These are phyloP conservation scores for Tachina fera DNA, from an alignment of 2,888 invertebrate genomes.

Conservation along the genomic window DNA sequence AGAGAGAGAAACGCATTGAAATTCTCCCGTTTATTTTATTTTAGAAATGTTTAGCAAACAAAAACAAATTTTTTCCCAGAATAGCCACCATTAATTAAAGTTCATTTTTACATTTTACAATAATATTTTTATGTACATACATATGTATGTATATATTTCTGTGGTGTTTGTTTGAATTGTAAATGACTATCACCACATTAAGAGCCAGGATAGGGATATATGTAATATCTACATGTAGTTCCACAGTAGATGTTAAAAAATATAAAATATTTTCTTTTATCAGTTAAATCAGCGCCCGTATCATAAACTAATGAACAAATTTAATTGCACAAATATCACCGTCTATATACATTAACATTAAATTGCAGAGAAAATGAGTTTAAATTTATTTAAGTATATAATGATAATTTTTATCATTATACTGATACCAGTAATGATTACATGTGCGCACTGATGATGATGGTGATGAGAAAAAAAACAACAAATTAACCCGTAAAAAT, in stretches of 20 bases:
- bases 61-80: too few species aligned
- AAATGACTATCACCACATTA: conserved; percentile 27
- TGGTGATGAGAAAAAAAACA: conserved; percentile 13
- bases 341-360: conserved; percentile 63
- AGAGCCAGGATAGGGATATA: conserved; percentile 17
- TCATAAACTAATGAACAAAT: conserved; percentile 25
- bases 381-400: conserved; percentile 69
- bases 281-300: conserved; percentile 34
- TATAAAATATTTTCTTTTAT: background rate
- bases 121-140: conserved; percentile 33
- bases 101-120: conserved; percentile 22
- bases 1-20: too few species aligned
- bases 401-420: conserved; percentile 54
- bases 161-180: conserved; percentile 58
- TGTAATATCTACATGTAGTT: conserved; percentile 5
- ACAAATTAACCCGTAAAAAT: conserved; percentile 7
- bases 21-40: too few species aligned
- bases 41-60: too few species aligned
- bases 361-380: conserved; percentile 57
- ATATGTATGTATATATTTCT: conserved; percentile 46
- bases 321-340: conserved; percentile 59
- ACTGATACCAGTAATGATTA: conserved; percentile 46
- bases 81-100: too few species aligned
- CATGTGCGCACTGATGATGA: conserved; percentile 25
- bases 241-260: background rate